A percentile compares a stretch with the other conserved stretches of the same genome.
Evolutionary conservation across 1,140 invertebrate species (phyloP).

Genomic region (Heliconius hermathena): DNA sequence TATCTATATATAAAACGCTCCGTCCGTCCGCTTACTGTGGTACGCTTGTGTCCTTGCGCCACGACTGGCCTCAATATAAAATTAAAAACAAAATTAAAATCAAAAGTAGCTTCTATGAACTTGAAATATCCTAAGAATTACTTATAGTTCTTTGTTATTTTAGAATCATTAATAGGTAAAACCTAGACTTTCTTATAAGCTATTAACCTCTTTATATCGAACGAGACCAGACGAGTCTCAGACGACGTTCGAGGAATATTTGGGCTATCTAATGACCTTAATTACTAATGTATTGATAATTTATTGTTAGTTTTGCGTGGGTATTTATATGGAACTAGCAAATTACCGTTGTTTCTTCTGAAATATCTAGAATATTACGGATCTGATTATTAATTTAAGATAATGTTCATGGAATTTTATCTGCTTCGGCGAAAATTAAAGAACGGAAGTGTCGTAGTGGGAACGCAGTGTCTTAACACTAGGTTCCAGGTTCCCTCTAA

Average conservation of each 20-base stretch:
- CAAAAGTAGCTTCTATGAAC: not conserved
- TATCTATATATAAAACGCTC: too few species aligned
- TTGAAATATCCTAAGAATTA: not conserved
- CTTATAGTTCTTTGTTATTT: not conserved
- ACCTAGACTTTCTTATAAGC: not conserved
- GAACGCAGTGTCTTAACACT: too few species aligned
- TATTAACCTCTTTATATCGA: not conserved
- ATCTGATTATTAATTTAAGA: too few species aligned
- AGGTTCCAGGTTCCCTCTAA: too few species aligned
- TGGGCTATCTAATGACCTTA: conserved; percentile 7
- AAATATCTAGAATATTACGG: not conserved
- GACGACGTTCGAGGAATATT: not conserved
- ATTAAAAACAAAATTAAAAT: not conserved
- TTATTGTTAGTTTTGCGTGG: not conserved
- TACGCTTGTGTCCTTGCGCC: not conserved
- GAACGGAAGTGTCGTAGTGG: too few species aligned
- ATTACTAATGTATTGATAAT: conserved; percentile 1
- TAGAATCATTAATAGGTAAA: not conserved
- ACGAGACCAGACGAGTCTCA: not conserved
- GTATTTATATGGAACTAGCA: not conserved
- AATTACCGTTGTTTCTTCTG: not conserved
- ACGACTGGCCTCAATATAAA: not conserved
- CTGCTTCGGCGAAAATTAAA: too few species aligned
- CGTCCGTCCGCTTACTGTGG: not conserved
- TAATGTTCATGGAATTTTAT: too few species aligned